Percentiles rank a stretch among this genome's conserved stretches.
Conservation (phyloP, 2,113 vertebrate genomes). For the Craseonycteris thonglongyai region DNA sequence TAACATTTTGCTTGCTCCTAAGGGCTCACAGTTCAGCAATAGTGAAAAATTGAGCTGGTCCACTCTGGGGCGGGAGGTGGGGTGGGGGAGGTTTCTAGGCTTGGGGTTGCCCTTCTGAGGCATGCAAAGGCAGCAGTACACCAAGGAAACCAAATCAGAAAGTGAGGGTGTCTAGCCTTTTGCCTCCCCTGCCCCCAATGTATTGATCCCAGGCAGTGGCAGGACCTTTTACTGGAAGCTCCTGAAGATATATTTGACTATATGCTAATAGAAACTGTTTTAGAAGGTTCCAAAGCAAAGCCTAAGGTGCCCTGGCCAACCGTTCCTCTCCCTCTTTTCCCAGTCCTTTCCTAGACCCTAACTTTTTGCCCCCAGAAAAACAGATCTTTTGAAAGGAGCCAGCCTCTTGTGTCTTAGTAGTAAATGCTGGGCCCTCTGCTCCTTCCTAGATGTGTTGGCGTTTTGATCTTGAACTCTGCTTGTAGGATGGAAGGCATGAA, state of each 20-base stretch:
- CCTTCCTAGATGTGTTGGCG: background rate
- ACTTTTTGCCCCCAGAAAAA: background rate
- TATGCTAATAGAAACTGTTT: background rate
- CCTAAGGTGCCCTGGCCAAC: background rate
- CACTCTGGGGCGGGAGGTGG: no score
- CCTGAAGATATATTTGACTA: background rate
- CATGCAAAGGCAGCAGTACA: background rate
- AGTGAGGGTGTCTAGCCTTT: background rate
- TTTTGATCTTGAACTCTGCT: background rate
- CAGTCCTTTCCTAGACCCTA: background rate
- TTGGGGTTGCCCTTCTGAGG: background rate
- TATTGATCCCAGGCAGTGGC: background rate
- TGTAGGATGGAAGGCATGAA: background rate
- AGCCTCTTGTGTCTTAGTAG: background rate
- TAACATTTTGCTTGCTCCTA: background rate
- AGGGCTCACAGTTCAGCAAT: background rate
- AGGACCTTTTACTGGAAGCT: background rate
- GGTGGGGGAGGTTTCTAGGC: no score
- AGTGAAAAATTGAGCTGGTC: background rate
- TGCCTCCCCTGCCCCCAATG: no score
- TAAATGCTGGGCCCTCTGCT: background rate
- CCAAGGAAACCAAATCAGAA: background rate
- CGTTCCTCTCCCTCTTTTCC: background rate
- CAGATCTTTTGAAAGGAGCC: background rate
- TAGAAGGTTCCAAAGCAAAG: background rate